Conservation (phyloP, 2,797 vertebrate genomes). For the Myiothlypis chrysogaster region DNA sequence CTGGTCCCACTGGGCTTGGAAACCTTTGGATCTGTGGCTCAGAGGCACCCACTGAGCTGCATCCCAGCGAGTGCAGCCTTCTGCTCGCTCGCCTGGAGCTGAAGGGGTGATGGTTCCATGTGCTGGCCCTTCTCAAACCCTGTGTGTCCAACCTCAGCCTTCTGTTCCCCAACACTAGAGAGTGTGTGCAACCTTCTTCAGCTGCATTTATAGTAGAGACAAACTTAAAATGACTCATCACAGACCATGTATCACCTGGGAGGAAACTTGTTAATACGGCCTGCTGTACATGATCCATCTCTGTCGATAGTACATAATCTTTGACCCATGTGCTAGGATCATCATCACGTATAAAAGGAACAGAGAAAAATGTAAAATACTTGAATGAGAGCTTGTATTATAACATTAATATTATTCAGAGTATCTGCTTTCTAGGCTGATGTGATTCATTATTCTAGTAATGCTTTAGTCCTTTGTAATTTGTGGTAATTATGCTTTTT, state of each 20-base stretch:
- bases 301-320: constrained; percentile 85
- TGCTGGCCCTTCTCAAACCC: constrained; percentile 45
- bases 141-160: constrained; percentile 21
- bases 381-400: constrained; percentile 99
- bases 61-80: not conserved
- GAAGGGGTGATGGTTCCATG: constrained; percentile 24
- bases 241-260: constrained; percentile 72
- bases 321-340: constrained; percentile 87
- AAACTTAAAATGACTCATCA: constrained; percentile 65
- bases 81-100: not conserved
- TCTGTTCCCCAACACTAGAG: constrained; percentile 59
- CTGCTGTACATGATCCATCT: constrained; percentile 85
- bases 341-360: constrained; percentile 85
- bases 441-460: constrained; percentile 97
- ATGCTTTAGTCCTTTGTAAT: constrained; percentile 99
- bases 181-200: constrained; percentile 72
- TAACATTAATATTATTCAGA: constrained; percentile 99
- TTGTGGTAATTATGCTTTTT: constrained; percentile 99
- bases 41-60: not conserved
- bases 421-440: constrained; percentile 98
- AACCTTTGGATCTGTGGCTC: constrained; percentile 12
- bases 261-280: constrained; percentile 75
- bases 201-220: constrained; percentile 69
- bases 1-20: not conserved
- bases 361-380: constrained; percentile 96